phyloP scores from a whole-genome alignment of 2,797 vertebrate genomes.

The Ctenopoma multispine region DNA sequence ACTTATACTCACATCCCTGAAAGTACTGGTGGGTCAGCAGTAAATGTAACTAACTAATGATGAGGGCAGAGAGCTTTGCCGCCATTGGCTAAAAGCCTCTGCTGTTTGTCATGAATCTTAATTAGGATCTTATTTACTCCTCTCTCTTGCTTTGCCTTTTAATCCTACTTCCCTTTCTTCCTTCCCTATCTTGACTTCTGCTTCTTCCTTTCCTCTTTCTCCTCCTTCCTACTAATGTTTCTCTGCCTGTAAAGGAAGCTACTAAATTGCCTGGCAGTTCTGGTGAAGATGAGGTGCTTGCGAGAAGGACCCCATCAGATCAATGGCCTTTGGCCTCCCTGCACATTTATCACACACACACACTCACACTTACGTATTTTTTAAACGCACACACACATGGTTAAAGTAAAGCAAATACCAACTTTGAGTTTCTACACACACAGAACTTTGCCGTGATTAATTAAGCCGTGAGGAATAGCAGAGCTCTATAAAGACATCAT shows the following conservation, averaged over 20 bases:
- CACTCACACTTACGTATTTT: constrained; percentile 32
- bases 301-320: constrained; percentile 52
- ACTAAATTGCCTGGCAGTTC: constrained; percentile 55
- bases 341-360: constrained; percentile 58
- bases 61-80: constrained; percentile 24
- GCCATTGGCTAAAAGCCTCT: constrained; percentile 31
- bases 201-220: not conserved
- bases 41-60: constrained; percentile 30
- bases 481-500: constrained; percentile 73
- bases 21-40: constrained; percentile 26
- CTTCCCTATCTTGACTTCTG: not conserved
- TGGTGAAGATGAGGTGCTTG: constrained; percentile 49
- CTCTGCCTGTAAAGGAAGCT: constrained; percentile 28
- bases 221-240: constrained; percentile 14
- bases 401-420: constrained; percentile 37
- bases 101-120: constrained; percentile 57
- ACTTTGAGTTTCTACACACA: constrained; percentile 29
- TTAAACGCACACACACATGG: constrained; percentile 13
- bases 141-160: not conserved
- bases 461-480: constrained; percentile 80
- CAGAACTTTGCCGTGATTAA: constrained; percentile 74
- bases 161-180: not conserved
- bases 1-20: not conserved
- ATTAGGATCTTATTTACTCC: constrained; percentile 38
- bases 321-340: constrained; percentile 70